phyloP scores from a whole-genome alignment of 2,888 invertebrate genomes.

The Catocala fraxini region DNA sequence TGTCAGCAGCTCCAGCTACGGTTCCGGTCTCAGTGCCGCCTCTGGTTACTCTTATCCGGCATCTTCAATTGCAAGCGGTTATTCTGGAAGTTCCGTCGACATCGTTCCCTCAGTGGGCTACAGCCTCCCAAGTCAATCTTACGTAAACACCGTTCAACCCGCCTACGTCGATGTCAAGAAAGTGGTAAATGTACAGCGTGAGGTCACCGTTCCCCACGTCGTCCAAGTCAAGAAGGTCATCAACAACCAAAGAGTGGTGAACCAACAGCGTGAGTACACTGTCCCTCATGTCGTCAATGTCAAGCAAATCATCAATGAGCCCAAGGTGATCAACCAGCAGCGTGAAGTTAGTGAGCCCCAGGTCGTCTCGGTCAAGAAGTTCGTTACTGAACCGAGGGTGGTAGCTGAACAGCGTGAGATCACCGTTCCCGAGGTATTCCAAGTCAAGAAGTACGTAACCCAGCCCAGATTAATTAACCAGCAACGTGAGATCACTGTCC shows the following conservation, averaged over 20 bases:
- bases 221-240: background rate
- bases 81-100: background rate
- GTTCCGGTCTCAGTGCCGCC: background rate
- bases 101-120: constrained; percentile 4
- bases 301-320: constrained; percentile 55
- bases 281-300: constrained; percentile 55
- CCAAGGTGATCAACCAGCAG: no score
- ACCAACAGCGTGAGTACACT: constrained; percentile 53
- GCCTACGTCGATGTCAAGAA: no score
- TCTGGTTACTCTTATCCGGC: no score
- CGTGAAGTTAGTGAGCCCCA: no score
- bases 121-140: constrained; percentile 44
- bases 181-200: constrained; percentile 21
- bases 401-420: constrained; percentile 61
- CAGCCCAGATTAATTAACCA: no score
- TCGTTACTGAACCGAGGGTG: constrained; percentile 39
- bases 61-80: no score
- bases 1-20: no score
- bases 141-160: no score
- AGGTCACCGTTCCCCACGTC: constrained; percentile 44
- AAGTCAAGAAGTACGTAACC: constrained; percentile 26
- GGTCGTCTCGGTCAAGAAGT: no score
- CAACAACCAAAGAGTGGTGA: constrained; percentile 50
- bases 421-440: constrained; percentile 56
- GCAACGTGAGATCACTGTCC: no score